A percentile compares a stretch with the other conserved stretches of the same genome.
Evolutionary conservation across 1,140 invertebrate genomes (phyloP).

Genomic region (Nymphalis io): DNA sequence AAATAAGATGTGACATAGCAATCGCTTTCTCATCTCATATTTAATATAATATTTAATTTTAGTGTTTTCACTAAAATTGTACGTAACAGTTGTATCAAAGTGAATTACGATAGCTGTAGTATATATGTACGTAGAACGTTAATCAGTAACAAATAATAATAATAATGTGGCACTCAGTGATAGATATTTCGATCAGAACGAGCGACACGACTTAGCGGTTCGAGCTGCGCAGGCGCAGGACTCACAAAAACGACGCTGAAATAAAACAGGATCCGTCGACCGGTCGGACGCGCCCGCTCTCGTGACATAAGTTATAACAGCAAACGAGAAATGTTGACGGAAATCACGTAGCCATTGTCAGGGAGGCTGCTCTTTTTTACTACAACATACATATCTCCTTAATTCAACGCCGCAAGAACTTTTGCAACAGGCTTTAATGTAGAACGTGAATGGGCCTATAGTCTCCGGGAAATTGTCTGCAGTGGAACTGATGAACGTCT

Average conservation of each 20-base stretch:
- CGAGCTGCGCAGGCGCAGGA: not conserved
- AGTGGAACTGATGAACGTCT: constrained; percentile 9
- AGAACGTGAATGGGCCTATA: constrained; percentile 19
- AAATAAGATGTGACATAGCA: too few relatives aligned
- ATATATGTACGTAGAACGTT: too few relatives aligned
- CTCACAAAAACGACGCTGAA: constrained; percentile 12
- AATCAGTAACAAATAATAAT: too few relatives aligned
- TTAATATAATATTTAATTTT: too few relatives aligned
- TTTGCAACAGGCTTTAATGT: not conserved
- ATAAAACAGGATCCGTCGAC: constrained; percentile 13
- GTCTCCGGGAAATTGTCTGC: constrained; percentile 10
- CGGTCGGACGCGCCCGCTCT: constrained; percentile 9
- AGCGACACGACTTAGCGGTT: not conserved
- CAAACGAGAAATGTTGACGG: constrained; percentile 50
- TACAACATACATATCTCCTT: constrained; percentile 22
- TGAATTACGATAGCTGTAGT: too few relatives aligned
- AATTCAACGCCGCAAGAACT: constrained; percentile 23
- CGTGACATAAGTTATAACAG: constrained; percentile 36
- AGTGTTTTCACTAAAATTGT: too few relatives aligned
- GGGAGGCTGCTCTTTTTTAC: constrained; percentile 33
- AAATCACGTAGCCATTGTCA: constrained; percentile 51
- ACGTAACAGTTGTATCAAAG: too few relatives aligned
- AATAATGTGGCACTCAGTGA: too few relatives aligned
- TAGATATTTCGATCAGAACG: too few relatives aligned
- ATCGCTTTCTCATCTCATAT: too few relatives aligned